Evolutionary conservation across 23 tunicate genomes (phyloP), one percentile per base, ranked within the genome.

Genomic region (Styela clava): DNA sequence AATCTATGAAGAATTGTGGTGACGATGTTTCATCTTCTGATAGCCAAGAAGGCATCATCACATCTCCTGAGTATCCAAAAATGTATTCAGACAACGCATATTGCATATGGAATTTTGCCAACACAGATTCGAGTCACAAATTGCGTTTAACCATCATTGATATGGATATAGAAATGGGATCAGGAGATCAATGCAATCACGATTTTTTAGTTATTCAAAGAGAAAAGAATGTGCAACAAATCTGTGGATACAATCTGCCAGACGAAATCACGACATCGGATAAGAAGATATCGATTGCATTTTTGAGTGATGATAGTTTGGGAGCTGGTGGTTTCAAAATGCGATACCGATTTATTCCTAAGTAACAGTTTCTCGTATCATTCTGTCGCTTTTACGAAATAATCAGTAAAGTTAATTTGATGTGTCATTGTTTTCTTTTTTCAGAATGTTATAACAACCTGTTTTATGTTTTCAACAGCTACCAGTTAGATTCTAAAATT

Each of bases 301-400:
- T 67, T 0, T 22, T 25, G 16, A 67, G 71, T 67, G 71, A 67
- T 1, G 71, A 29, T 16, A 67, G 31, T 0, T 24, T 67, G 2
- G 71, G 31, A 67, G 31, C 71, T 22, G 31, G 71, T 67, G 71
- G 71, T 25, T 67, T 67, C 2, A 67, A 67, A 67, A 29, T 29
- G 16, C 30, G 31, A 16, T 67, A 67, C 22, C 23, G 18, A 18
- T 67, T 67, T 67, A 16, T 67, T 27, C 71, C 71, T 19, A 67
- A 67, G 0, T 44, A 44, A 44, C 12, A n/a, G n/a, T n/a, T n/a
- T n/a, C n/a, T n/a, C n/a, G n/a, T n/a, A n/a, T n/a, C n/a, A n/a
- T n/a, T n/a, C n/a, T n/a, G n/a, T n/a, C n/a, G n/a, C n/a, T n/a
- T n/a, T n/a, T n/a, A n/a, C n/a, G n/a, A n/a, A n/a, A n/a, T n/a